Percentiles rank a stretch among this genome's conserved stretches.
phyloP scores from a whole-genome alignment of 2,113 vertebrate genomes.

The Cervus canadensis region DNA sequence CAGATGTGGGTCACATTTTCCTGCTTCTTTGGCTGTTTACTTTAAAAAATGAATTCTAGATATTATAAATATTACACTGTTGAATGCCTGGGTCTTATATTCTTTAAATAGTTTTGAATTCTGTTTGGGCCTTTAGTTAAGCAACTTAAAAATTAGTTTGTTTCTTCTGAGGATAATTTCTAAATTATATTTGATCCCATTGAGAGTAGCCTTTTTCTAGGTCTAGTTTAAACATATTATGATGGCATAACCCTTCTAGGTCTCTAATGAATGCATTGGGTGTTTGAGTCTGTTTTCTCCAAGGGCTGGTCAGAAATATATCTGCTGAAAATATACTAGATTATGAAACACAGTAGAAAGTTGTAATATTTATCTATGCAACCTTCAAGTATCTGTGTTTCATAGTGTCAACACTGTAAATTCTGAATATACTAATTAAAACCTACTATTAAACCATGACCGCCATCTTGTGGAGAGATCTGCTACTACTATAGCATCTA shows the following conservation, averaged over 20 bases:
- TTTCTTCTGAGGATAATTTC: not conserved
- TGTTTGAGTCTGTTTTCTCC: not conserved
- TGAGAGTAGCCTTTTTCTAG: not conserved
- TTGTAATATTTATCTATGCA: not conserved
- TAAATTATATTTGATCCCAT: not conserved
- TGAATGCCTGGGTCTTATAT: not conserved
- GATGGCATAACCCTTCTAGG: not conserved
- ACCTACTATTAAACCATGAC: not conserved
- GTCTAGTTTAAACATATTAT: not conserved
- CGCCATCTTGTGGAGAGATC: constrained; percentile 42
- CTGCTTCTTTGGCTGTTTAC: not conserved
- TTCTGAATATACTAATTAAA: constrained; percentile 41
- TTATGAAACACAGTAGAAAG: not conserved
- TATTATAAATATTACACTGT: not conserved
- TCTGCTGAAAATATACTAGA: not conserved
- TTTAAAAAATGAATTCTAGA: not conserved
- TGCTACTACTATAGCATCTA: not conserved
- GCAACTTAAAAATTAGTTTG: not conserved
- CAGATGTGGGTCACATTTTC: not conserved
- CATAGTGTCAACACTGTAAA: not conserved
- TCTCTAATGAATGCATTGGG: not conserved
- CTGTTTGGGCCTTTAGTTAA: not conserved
- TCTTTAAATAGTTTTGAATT: not conserved
- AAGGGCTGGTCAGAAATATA: not conserved
- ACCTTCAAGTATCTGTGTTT: not conserved